Evolutionary conservation across 2,113 vertebrate genomes (phyloP).

Genomic region (Lampris megalopsis): DNA sequence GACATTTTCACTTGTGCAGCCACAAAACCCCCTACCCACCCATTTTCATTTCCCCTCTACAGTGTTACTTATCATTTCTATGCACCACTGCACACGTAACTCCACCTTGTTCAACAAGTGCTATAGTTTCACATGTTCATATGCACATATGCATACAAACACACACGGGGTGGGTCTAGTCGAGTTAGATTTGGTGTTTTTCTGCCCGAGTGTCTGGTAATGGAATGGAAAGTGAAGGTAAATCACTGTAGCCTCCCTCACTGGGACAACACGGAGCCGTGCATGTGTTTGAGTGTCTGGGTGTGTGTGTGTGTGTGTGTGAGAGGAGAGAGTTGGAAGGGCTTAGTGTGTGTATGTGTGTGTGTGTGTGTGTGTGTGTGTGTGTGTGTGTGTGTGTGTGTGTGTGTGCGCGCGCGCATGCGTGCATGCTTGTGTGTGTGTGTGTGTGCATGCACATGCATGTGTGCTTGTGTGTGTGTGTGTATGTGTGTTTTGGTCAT

Average conservation of each 20-base stretch:
- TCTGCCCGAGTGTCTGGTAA: constrained; percentile 58
- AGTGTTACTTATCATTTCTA: constrained; percentile 16
- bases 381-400: background rate
- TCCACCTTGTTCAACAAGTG: constrained; percentile 45
- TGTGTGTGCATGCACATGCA: constrained; percentile 19
- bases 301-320: background rate
- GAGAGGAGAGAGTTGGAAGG: too few relatives aligned
- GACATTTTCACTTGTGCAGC: constrained; percentile 38
- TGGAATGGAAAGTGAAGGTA: constrained; percentile 79
- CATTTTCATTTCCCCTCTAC: constrained; percentile 32
- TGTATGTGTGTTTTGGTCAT: constrained; percentile 62
- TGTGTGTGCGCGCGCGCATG: background rate
- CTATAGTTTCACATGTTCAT: constrained; percentile 21
- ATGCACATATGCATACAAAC: constrained; percentile 16
- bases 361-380: too few relatives aligned
- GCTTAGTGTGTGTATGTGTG: too few relatives aligned
- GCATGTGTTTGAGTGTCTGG: constrained; percentile 2
- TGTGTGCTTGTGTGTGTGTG: constrained; percentile 26
- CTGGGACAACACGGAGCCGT: constrained; percentile 38
- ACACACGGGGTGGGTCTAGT: constrained; percentile 43
- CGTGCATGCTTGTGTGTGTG: constrained; percentile 13
- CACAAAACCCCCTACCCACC: constrained; percentile 22
- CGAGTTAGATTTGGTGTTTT: constrained; percentile 62
- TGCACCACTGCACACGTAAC: constrained; percentile 36
- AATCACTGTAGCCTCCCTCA: constrained; percentile 42